These are phyloP conservation scores for Oncorhynchus clarkii DNA, from an alignment of 2,113 vertebrate species.

Conservation along the genomic window DNA sequence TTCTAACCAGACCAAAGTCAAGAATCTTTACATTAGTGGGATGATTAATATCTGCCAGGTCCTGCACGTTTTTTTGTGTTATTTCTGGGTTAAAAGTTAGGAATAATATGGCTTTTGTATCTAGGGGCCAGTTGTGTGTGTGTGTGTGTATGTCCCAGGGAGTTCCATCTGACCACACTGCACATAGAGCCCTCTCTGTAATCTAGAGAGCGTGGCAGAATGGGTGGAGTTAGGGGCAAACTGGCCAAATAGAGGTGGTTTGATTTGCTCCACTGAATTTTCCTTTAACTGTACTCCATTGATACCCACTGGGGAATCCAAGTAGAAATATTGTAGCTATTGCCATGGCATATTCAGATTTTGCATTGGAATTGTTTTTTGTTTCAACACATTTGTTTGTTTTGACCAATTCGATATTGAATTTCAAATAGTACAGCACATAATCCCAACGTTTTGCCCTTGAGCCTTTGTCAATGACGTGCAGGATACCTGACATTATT, in stretches of 20 bases:
- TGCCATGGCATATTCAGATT: neutral
- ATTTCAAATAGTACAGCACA: too few relatives aligned
- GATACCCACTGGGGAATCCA: neutral
- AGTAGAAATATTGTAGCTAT: neutral
- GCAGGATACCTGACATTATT: too few relatives aligned
- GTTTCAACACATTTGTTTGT: neutral
- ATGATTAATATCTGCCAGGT: too few relatives aligned
- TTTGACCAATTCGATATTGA: too few relatives aligned
- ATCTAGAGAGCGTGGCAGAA: neutral
- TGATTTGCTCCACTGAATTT: neutral
- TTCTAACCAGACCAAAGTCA: too few relatives aligned
- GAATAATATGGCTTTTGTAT: neutral
- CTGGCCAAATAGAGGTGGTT: neutral
- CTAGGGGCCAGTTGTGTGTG: neutral
- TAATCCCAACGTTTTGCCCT: too few relatives aligned
- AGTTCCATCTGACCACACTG: constrained; percentile 4
- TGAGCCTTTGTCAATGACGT: too few relatives aligned
- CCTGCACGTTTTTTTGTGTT: too few relatives aligned
- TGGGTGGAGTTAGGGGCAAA: neutral
- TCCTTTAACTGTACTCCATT: neutral
- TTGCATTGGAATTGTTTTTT: neutral
- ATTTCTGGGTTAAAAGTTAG: neutral
- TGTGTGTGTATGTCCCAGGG: neutral
- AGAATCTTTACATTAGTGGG: too few relatives aligned
- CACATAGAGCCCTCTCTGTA: neutral